A percentile compares a stretch with the other conserved stretches of the same genome.
Evolutionary conservation across 2,888 invertebrate species (phyloP).

Genomic region (Phasia obesa): DNA sequence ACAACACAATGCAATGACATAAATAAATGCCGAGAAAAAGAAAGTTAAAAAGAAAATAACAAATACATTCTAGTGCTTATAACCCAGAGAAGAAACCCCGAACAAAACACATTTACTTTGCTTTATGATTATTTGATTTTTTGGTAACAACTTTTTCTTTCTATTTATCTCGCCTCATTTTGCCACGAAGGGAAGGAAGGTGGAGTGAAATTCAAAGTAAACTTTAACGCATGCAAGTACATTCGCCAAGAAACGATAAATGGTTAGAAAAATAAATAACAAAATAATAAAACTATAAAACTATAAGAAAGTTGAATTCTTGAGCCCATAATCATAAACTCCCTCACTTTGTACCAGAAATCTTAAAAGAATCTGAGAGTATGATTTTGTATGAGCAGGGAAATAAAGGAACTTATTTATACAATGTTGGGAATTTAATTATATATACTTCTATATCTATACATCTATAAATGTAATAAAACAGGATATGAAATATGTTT

Average conservation of each 20-base stretch:
- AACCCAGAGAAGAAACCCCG: conserved; percentile 16
- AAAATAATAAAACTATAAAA: conserved; percentile 58
- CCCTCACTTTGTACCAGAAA: conserved; percentile 60
- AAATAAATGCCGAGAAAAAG: conserved; percentile 39
- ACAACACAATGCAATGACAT: conserved; percentile 52
- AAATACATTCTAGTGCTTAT: conserved; percentile 16
- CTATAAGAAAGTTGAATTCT: conserved; percentile 65
- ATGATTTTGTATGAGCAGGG: conserved; percentile 13
- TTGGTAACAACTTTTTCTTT: conserved; percentile 69
- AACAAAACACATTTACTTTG: conserved; percentile 65
- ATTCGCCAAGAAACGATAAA: conserved; percentile 55
- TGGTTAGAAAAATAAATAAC: conserved; percentile 31
- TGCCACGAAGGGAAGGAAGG: conserved; percentile 12
- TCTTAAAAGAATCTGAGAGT: conserved; percentile 37
- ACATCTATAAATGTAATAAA: no score
- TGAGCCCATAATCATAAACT: conserved; percentile 70
- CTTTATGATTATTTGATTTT: conserved; percentile 71
- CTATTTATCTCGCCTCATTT: conserved; percentile 49
- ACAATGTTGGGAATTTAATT: no score
- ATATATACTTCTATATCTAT: no score
- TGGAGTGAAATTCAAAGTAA: conserved; percentile 39
- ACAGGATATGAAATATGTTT: no score
- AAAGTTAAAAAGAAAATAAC: conserved; percentile 11
- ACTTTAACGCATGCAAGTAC: conserved; percentile 59
- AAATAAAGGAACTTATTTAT: neutral